Base-by-base conservation (phyloP, 2,797 vertebrate species). In the Mormyrops attenuatus region DNA sequence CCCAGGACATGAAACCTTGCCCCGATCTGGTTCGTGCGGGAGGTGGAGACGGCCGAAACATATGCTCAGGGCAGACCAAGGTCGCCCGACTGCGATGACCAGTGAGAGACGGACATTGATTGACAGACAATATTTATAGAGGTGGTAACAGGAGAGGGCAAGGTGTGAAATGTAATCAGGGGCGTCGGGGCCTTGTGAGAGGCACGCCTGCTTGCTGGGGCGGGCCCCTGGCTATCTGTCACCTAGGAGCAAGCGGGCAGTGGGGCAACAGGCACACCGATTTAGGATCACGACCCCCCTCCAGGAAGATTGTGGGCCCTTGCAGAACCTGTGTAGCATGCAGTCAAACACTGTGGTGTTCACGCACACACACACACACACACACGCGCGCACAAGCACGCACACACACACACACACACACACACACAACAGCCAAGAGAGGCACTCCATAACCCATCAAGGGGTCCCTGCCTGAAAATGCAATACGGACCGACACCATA, bases 131-230 rank as follows among this genome's bases (percentile, higher is more conserved):
- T 90, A 89, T 88, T 90, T 88, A 82, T 85, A 87, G 90, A 34
- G 47, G 55, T 34, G 69, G 91, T 90, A 91, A 92, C 69, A 66
- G 49, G 91, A 90, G 88, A 90, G 90, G 91, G 91, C 89, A 88
- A 94, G 90, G 93, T 94, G 93, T 94, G 95, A 95, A 96, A 95
- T 92, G 93, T 92, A 93, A 96, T 93, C 93, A 93, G 91, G 92
- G 90, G 89, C 80, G 82, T 34, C 89, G 50, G 49, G 90, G 85
- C 85, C 53, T 60, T 34, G 89, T 17, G 13, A 26, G 44, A 44
- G 84, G 73, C 30, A 90, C 60, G 38, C 49, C 17, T 44, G 77
- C 22, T 60, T 47, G 47, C 41, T n/a, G n/a, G 41, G 88, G 1
- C 49, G 88, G 9, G 66, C 20, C 89, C 44, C 60, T 8, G 26